Conservation (phyloP, 2,888 invertebrate species). For the Microctonus hyperodae region DNA sequence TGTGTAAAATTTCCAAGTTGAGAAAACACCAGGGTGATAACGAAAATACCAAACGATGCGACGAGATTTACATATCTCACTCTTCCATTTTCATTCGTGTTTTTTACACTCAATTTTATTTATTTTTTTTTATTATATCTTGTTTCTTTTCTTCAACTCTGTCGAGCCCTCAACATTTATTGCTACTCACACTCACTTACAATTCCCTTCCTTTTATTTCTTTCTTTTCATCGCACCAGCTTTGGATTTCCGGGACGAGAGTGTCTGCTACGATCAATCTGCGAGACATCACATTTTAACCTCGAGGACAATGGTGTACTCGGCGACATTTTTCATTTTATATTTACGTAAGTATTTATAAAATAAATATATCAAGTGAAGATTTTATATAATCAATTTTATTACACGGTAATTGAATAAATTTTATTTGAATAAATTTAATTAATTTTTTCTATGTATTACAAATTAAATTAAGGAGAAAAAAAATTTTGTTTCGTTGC, state of each 20-base stretch:
- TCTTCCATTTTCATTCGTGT: background rate
- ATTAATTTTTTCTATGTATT: background rate
- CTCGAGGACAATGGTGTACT: constrained; percentile 71
- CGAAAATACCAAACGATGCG: constrained; percentile 19
- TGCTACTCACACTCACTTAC: constrained; percentile 4
- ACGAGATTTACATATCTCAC: constrained; percentile 23
- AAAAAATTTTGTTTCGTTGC: too few species aligned
- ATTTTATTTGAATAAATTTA: background rate
- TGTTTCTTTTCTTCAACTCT: background rate
- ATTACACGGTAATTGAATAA: background rate
- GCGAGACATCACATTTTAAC: constrained; percentile 68
- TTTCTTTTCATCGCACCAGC: constrained; percentile 53
- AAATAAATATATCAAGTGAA: background rate
- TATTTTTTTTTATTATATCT: constrained; percentile 3
- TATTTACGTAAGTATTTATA: constrained; percentile 70
- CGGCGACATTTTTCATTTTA: constrained; percentile 72
- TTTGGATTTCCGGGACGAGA: constrained; percentile 67
- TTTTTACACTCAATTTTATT: constrained; percentile 17
- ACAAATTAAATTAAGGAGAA: too few species aligned
- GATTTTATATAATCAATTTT: background rate
- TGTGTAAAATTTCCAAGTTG: background rate
- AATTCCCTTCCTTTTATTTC: constrained; percentile 32
- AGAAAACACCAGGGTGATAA: constrained; percentile 10
- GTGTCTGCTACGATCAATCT: constrained; percentile 72
- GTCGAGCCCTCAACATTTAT: background rate